Evolutionary conservation across 1,140 invertebrate genomes (phyloP).

Genomic region (Heliconius eleuchia): DNA sequence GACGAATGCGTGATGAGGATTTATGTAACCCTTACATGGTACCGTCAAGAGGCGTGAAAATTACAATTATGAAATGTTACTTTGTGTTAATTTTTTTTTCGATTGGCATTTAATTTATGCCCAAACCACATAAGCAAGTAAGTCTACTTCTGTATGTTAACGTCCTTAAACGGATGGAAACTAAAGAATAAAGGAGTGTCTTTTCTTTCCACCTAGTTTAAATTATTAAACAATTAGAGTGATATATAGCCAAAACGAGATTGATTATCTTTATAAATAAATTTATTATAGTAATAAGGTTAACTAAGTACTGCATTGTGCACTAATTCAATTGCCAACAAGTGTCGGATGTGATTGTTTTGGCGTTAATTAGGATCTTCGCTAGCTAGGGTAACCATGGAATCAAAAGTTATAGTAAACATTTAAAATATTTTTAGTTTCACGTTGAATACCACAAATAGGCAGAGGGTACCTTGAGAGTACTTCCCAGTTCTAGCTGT

Average conservation of each 20-base stretch:
- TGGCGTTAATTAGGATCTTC: constrained; percentile 18
- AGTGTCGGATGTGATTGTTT: constrained; percentile 22
- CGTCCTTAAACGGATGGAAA: too few species aligned
- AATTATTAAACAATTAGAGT: neutral
- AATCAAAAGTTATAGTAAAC: neutral
- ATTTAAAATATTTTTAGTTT: too few species aligned
- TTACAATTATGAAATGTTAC: neutral
- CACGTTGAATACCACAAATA: too few species aligned
- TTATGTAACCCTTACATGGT: constrained; percentile 20
- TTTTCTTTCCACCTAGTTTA: too few species aligned
- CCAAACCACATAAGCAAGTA: neutral
- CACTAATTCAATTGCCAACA: constrained; percentile 5
- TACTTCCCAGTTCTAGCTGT: too few species aligned
- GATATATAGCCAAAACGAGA: neutral
- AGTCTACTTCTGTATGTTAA: too few species aligned
- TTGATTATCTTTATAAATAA: neutral
- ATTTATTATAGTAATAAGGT: neutral
- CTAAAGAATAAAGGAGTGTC: too few species aligned
- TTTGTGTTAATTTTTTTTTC: neutral
- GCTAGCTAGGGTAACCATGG: neutral
- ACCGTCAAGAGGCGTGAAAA: neutral
- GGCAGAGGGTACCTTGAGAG: too few species aligned
- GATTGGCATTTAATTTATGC: neutral
- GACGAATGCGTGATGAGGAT: neutral
- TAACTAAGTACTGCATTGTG: neutral